Base-by-base conservation (phyloP, 2,888 invertebrate genomes). In the Altica lythri region DNA sequence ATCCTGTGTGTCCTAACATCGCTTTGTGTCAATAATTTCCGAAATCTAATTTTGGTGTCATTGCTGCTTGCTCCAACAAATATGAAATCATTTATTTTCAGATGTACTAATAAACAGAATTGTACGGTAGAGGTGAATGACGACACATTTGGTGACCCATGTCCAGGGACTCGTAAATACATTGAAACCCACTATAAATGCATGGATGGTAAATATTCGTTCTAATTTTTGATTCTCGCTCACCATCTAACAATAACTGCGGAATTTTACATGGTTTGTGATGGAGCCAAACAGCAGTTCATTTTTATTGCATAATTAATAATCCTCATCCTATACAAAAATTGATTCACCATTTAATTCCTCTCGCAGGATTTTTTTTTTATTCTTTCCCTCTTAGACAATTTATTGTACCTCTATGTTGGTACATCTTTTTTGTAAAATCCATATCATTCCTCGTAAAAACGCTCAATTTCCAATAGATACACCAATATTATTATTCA, bases 131-230 rank as follows among this genome's bases (percentile, higher is more conserved):
- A 71, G 57, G 71, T 76, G 61, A 73, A 62, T 71, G 71, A 67
- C 66, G 68, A 69, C 42, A 66, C 66, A 69, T 75, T 86, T 81
- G 83, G 74, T 65, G 80, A 83, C 70, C 82, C 83, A 58, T 84
- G 83, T 74, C 80, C 81, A 58, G 80, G 78, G 60, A 83, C 83
- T 60, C 75, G 74, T 66, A 83, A 83, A 76, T 83, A 83, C 77
- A 75, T 83, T 67, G 83, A 83, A 74, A 82, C 78, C 61, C 83
- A 83, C 57, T 83, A 79, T 76, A 69, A 72, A 63, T 83, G 83
- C 70, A 71, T 72, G 72, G 51, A 62, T 60, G 73, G 72, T 75
- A 74, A 70, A 66, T 59, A 55, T 50, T 14, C 18, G 32, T 53
- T 47, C 17, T 35, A 19, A 52, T 37, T 68, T 52, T 54, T 48